Evolutionary conservation across 2,888 invertebrate species (phyloP).

Genomic region (Noctuana brunneofusca): DNA sequence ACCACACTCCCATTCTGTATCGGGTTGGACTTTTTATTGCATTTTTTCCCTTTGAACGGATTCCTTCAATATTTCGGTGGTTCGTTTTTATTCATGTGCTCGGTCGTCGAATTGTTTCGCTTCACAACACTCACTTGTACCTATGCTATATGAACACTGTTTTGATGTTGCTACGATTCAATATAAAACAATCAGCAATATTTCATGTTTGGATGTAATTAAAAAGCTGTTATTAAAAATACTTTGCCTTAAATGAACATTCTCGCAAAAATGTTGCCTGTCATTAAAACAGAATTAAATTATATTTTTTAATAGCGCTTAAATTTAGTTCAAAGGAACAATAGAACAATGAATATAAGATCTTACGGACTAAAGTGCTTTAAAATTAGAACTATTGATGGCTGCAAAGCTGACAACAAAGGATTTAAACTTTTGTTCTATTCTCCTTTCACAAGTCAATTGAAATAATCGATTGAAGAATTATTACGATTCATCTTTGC

Average conservation of each 20-base stretch:
- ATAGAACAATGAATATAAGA: slow-evolving; percentile 54
- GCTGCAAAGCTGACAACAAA: slow-evolving; percentile 57
- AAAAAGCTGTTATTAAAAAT: slow-evolving; percentile 8
- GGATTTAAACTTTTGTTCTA: slow-evolving; percentile 63
- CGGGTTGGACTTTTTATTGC: slow-evolving; percentile 77
- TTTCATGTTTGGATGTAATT: slow-evolving; percentile 17
- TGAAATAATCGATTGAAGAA: slow-evolving; percentile 75
- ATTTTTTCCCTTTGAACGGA: slow-evolving; percentile 80
- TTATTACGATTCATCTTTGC: slow-evolving; percentile 79
- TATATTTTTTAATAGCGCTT: slow-evolving; percentile 23
- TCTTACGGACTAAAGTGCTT: slow-evolving; percentile 48
- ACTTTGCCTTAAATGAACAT: slow-evolving; percentile 1
- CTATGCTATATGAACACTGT: slow-evolving; percentile 51
- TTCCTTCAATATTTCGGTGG: slow-evolving; percentile 81
- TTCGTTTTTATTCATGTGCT: slow-evolving; percentile 80
- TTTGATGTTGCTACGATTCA: slow-evolving; percentile 40
- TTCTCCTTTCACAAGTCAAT: slow-evolving; percentile 61
- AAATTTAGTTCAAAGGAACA: slow-evolving; percentile 48
- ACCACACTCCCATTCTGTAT: slow-evolving; percentile 79
- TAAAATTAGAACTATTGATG: slow-evolving; percentile 45
- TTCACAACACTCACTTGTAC: slow-evolving; percentile 63
- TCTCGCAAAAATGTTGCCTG: slow-evolving; percentile 2
- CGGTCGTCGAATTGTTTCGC: slow-evolving; percentile 79
- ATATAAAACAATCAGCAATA: slow-evolving; percentile 34
- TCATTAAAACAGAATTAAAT: slow-evolving; percentile 14